Conservation (phyloP, 2,113 vertebrate species). For the Equus quagga region DNA sequence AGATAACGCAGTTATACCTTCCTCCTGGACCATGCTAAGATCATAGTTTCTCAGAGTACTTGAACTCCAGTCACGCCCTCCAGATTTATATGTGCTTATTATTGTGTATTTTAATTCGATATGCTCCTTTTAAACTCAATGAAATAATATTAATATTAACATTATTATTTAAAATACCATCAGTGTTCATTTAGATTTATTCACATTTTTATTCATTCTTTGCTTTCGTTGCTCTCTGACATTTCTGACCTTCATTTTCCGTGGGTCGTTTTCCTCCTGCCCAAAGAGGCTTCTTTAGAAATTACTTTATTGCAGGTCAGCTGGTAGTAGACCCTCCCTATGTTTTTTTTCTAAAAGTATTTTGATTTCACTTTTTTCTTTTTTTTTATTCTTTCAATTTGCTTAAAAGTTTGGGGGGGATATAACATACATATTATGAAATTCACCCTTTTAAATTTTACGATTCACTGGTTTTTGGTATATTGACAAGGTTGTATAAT, state of each 20-base stretch:
- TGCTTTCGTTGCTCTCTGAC: not conserved
- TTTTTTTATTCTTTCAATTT: not conserved
- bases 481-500: not conserved
- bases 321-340: not conserved
- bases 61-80: not conserved
- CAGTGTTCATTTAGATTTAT: conserved; percentile 20
- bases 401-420: not conserved
- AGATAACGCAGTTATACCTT: not conserved
- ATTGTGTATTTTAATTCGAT: not conserved
- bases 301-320: not conserved
- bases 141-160: not conserved
- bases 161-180: not conserved
- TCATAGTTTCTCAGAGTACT: conserved; percentile 1
- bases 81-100: not conserved
- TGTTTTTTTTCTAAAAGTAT: not conserved
- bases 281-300: not conserved
- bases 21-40: not conserved
- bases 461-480: not conserved
- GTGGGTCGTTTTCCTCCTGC: not conserved
- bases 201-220: not conserved
- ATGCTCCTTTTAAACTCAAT: not conserved
- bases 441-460: conserved; percentile 35
- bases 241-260: not conserved
- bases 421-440: conserved; percentile 22
- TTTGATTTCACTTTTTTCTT: conserved; percentile 46